Conservation (phyloP, 1,140 invertebrate species). For the Lepidostoma basale region DNA sequence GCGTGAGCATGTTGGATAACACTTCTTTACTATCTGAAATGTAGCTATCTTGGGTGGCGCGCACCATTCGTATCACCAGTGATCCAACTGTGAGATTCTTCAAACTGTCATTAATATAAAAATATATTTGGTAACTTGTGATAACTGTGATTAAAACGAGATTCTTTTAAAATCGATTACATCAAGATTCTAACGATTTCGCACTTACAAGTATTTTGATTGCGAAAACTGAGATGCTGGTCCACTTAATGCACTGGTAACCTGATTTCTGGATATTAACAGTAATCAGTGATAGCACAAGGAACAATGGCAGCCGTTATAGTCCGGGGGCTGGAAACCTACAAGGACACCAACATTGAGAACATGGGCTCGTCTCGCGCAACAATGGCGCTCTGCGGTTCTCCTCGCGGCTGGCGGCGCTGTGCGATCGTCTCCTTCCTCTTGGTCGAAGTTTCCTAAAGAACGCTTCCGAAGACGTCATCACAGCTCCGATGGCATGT, state of each 20-base stretch:
- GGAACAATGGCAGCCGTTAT: neutral
- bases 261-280: neutral
- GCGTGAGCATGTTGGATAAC: slow-evolving; percentile 61
- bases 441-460: slow-evolving; percentile 39
- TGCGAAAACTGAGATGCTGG: too few relatives aligned
- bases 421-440: slow-evolving; percentile 42
- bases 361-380: neutral
- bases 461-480: slow-evolving; percentile 23
- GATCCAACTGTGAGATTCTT: too few relatives aligned
- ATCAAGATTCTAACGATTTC: too few relatives aligned
- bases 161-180: too few relatives aligned
- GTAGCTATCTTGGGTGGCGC: too few relatives aligned
- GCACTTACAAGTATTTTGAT: too few relatives aligned
- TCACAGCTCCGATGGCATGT: slow-evolving; percentile 35
- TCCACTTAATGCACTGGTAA: too few relatives aligned
- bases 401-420: neutral
- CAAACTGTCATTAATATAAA: too few relatives aligned
- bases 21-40: too few relatives aligned
- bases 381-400: neutral
- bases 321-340: neutral
- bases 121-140: too few relatives aligned
- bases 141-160: too few relatives aligned
- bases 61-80: too few relatives aligned
- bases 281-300: neutral
- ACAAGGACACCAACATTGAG: neutral